A percentile compares a stretch with the other conserved stretches of the same genome.
These are phyloP conservation scores for Parnassius smintheus DNA, from an alignment of 2,888 invertebrate species.

Conservation along the genomic window DNA sequence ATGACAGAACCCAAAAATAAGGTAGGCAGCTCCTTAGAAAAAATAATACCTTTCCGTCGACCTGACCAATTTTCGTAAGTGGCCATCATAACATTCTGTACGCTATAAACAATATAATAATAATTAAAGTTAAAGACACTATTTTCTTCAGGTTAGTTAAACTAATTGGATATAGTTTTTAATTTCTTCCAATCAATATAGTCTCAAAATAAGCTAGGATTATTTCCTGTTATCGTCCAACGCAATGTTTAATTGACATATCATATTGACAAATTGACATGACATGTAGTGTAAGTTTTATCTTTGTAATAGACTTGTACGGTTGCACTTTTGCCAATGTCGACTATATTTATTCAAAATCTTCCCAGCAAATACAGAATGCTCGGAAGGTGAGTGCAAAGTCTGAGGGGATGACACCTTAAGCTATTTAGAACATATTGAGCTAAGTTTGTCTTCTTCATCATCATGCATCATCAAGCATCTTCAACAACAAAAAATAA, in stretches of 20 bases:
- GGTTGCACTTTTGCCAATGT: too few relatives aligned
- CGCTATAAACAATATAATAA: neutral
- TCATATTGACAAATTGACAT: slow-evolving; percentile 22
- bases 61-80: slow-evolving; percentile 72
- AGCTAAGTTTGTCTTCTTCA: too few relatives aligned
- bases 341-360: too few relatives aligned
- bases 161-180: neutral
- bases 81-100: slow-evolving; percentile 73
- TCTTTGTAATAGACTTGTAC: too few relatives aligned
- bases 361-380: too few relatives aligned
- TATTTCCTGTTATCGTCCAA: slow-evolving; percentile 35
- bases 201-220: slow-evolving; percentile 19
- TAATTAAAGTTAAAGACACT: neutral
- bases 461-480: too few relatives aligned
- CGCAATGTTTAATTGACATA: slow-evolving; percentile 38
- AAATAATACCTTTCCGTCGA: slow-evolving; percentile 74
- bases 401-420: too few relatives aligned
- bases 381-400: too few relatives aligned
- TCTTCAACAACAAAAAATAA: too few relatives aligned
- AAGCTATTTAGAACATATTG: too few relatives aligned
- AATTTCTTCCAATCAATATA: neutral
- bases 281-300: too few relatives aligned
- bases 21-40: slow-evolving; percentile 16
- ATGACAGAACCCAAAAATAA: slow-evolving; percentile 6
- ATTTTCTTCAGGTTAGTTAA: neutral